Evolutionary conservation across 2,797 vertebrate species (phyloP).

Genomic region (Apodemus agrarius): DNA sequence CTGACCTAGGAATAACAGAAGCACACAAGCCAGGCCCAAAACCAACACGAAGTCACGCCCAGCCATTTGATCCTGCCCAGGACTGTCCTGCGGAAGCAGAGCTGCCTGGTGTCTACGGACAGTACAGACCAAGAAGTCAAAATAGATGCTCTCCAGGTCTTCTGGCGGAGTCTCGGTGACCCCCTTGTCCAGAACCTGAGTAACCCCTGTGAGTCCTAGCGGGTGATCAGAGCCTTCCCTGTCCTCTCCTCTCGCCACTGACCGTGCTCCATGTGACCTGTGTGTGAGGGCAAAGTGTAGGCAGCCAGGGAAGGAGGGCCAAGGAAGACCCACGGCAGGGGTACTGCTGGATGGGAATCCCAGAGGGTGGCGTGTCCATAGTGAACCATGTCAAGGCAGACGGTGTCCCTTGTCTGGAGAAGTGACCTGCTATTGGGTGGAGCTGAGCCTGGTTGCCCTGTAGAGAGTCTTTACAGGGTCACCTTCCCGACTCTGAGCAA

Average conservation of each 20-base stretch:
- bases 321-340: too few species aligned
- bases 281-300: not conserved
- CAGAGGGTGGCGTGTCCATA: not conserved
- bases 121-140: not conserved
- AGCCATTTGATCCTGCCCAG: not conserved
- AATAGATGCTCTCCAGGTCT: not conserved
- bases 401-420: not conserved
- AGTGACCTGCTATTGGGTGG: not conserved
- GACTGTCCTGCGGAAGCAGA: not conserved
- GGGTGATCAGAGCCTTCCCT: rapidly evolving
- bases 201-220: not conserved
- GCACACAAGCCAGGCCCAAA: not conserved
- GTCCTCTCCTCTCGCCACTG: not conserved
- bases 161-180: rapidly evolving
- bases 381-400: not conserved
- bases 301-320: not conserved
- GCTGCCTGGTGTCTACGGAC: not conserved
- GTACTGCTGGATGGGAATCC: not conserved
- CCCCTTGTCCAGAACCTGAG: not conserved
- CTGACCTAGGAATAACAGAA: not conserved
- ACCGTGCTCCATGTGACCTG: not conserved
- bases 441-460: not conserved
- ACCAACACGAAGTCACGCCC: not conserved
- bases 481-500: not conserved
- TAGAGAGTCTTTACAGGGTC: too few species aligned